These are phyloP conservation scores for Acutogordius australiensis DNA, from an alignment of 2,888 invertebrate genomes.

Conservation along the genomic window DNA sequence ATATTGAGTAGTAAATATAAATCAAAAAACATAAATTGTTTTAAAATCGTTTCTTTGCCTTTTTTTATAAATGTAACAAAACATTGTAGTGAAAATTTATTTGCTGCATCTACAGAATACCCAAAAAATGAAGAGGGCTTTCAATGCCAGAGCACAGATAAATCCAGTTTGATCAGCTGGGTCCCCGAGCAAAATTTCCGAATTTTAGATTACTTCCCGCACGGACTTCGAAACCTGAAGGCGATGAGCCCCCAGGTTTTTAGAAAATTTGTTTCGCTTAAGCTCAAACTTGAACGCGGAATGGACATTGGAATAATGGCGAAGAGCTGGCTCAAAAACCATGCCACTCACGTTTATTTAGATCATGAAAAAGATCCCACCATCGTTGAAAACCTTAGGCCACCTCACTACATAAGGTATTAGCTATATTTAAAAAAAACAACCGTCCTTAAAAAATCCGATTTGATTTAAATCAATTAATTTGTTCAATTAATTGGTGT, in stretches of 20 bases:
- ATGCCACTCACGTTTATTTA: background rate
- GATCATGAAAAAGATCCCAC: conserved; percentile 9
- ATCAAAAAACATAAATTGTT: too few species aligned
- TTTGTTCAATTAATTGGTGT: too few species aligned
- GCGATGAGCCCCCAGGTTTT: background rate
- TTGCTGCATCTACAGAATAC: too few species aligned
- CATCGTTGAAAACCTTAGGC: background rate
- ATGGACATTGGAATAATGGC: conserved; percentile 6
- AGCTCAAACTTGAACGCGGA: conserved; percentile 1
- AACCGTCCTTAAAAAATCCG: too few species aligned
- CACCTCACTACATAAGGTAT: conserved; percentile 10
- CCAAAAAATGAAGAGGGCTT: background rate
- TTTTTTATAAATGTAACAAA: too few species aligned
- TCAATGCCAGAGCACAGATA: conserved; percentile 6
- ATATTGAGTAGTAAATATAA: too few species aligned
- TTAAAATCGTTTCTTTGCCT: too few species aligned
- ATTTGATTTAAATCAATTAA: too few species aligned
- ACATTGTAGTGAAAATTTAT: background rate
- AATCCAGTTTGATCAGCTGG: background rate
- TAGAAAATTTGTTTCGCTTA: conserved; percentile 4
- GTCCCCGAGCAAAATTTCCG: background rate
- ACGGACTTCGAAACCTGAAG: background rate
- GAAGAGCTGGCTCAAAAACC: background rate
- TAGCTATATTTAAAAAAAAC: too few species aligned
- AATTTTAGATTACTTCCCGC: background rate